These are phyloP conservation scores for Coranthus polyacanthus DNA, from an alignment of 2,797 vertebrate genomes.

Conservation along the genomic window DNA sequence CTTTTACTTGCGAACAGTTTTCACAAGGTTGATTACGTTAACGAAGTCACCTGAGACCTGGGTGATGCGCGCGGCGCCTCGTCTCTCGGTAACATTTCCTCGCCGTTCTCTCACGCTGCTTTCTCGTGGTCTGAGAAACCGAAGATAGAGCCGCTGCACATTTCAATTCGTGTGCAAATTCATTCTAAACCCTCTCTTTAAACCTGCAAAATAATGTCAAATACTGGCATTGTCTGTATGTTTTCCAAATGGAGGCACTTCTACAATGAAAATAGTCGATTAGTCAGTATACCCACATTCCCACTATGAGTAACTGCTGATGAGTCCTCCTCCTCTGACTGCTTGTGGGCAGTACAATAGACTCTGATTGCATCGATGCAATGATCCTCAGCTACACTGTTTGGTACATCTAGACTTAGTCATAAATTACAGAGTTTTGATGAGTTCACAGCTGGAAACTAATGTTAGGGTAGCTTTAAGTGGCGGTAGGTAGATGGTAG, in stretches of 20 bases:
- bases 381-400: constrained; percentile 32
- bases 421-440: constrained; percentile 2
- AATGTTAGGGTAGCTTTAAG: neutral
- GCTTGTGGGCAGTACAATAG: constrained; percentile 65
- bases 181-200: neutral
- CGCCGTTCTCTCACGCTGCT: too few relatives aligned
- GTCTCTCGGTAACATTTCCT: too few relatives aligned
- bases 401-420: constrained; percentile 34
- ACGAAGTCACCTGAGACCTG: too few relatives aligned
- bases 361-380: constrained; percentile 55
- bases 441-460: neutral
- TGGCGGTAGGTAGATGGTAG: neutral
- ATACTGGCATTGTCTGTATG: constrained; percentile 8
- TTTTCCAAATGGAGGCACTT: constrained; percentile 36
- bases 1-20: too few relatives aligned
- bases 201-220: constrained; percentile 3
- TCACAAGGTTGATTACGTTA: too few relatives aligned
- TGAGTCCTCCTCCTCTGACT: constrained; percentile 55
- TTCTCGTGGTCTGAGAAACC: too few relatives aligned
- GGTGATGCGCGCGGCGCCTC: too few relatives aligned
- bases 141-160: too few relatives aligned
- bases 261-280: constrained; percentile 29
- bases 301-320: constrained; percentile 58
- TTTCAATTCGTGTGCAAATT: too few relatives aligned
- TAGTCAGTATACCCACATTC: constrained; percentile 48